phyloP scores from a whole-genome alignment of 2,888 invertebrate species.

The Nebria brevicollis region DNA sequence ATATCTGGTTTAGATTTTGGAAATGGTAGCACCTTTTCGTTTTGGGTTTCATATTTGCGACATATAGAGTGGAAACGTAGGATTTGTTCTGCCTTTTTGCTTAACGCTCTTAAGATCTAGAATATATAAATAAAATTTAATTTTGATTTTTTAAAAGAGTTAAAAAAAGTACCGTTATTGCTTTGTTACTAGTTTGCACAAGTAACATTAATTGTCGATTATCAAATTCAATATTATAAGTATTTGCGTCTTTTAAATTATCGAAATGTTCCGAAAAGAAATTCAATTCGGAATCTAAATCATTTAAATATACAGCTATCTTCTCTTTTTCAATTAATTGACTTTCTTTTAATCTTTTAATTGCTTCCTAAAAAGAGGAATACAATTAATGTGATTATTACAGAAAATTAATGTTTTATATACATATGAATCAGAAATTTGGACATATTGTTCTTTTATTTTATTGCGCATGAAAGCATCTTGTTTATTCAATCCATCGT shows the following conservation, averaged over 20 bases:
- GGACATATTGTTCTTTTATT: constrained; percentile 19
- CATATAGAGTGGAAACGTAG: constrained; percentile 13
- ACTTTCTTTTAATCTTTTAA: constrained; percentile 13
- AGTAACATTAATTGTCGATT: not conserved
- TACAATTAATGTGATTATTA: not conserved
- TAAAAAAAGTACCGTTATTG: not conserved
- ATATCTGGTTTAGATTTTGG: constrained; percentile 23
- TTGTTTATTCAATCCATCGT: constrained; percentile 5
- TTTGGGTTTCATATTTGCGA: constrained; percentile 30
- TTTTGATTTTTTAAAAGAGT: too few species aligned
- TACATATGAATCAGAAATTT: constrained; percentile 9
- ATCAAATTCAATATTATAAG: not conserved
- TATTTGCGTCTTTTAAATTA: not conserved
- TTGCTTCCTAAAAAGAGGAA: constrained; percentile 8
- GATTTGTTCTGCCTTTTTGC: constrained; percentile 21
- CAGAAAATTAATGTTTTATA: not conserved
- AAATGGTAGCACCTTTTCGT: constrained; percentile 32
- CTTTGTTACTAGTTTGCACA: not conserved
- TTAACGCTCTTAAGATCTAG: not conserved
- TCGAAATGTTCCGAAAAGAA: constrained; percentile 4
- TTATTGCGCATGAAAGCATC: not conserved
- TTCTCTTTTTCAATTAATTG: constrained; percentile 11
- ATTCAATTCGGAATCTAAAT: constrained; percentile 19
- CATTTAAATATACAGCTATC: not conserved
- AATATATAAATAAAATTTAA: not conserved